These are phyloP conservation scores for Vultur gryphus DNA, from an alignment of 2,797 vertebrate species.

Conservation along the genomic window DNA sequence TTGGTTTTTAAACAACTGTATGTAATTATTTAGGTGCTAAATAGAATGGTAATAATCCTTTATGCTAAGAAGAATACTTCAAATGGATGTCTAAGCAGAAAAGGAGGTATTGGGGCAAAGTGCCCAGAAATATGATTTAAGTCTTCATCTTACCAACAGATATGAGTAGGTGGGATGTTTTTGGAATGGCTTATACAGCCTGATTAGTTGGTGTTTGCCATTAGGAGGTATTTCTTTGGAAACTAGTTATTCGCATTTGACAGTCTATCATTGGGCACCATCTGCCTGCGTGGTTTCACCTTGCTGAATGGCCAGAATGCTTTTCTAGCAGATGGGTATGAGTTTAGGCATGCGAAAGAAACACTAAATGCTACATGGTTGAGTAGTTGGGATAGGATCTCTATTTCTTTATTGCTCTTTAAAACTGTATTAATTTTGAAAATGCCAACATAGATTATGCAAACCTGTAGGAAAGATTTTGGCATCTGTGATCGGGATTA, in stretches of 20 bases:
- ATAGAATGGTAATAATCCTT: not conserved
- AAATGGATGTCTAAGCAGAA: not conserved
- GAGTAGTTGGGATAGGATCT: not conserved
- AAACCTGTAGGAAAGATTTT: not conserved
- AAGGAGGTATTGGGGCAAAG: not conserved
- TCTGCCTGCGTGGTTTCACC: not conserved
- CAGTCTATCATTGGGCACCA: not conserved
- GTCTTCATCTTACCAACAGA: not conserved
- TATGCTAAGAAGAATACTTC: not conserved
- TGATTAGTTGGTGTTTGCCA: not conserved
- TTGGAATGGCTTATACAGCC: not conserved
- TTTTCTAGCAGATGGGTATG: not conserved
- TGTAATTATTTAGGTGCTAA: not conserved
- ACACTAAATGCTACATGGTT: not conserved
- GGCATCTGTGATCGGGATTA: not conserved
- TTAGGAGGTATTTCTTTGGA: not conserved
- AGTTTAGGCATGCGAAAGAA: not conserved
- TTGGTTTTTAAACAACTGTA: not conserved
- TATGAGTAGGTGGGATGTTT: not conserved
- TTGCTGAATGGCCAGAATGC: not conserved
- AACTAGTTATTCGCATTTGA: not conserved
- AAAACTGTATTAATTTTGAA: not conserved
- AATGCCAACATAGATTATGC: not conserved
- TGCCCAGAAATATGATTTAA: not conserved
- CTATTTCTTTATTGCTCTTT: not conserved